phyloP scores from a whole-genome alignment of 2,888 invertebrate species.

The Geophilus truncorum region DNA sequence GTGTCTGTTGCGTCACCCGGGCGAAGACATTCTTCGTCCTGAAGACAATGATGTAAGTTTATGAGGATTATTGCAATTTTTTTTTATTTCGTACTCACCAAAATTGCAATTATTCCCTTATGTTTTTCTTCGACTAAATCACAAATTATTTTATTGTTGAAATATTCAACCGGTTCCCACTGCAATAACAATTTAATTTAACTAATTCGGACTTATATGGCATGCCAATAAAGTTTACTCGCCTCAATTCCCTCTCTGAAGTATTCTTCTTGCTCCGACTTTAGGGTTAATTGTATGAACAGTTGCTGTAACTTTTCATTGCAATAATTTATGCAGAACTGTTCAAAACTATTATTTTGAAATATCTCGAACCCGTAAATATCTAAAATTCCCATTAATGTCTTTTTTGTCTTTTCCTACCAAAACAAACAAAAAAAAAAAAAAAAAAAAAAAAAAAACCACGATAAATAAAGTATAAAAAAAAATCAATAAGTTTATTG shows the following conservation, averaged over 20 bases:
- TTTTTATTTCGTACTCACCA: too few relatives aligned
- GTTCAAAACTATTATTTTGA: slow-evolving; percentile 78
- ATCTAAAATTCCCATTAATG: slow-evolving; percentile 81
- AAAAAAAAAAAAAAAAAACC: not conserved
- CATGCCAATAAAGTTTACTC: not conserved
- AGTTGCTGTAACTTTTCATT: slow-evolving; percentile 92
- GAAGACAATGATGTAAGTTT: not conserved
- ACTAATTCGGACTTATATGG: not conserved
- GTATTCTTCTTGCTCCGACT: slow-evolving; percentile 90
- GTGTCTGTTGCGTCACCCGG: slow-evolving; percentile 80
- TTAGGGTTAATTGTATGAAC: slow-evolving; percentile 83
- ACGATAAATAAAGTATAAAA: not conserved
- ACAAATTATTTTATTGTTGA: slow-evolving; percentile 90
- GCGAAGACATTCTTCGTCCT: slow-evolving; percentile 84
- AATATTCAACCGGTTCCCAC: slow-evolving; percentile 83
- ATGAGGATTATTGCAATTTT: not conserved
- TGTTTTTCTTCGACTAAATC: slow-evolving; percentile 86
- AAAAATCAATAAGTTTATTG: not conserved
- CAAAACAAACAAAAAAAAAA: not conserved
- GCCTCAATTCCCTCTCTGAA: slow-evolving; percentile 76
- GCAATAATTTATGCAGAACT: slow-evolving; percentile 93
- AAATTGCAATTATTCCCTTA: slow-evolving; percentile 58
- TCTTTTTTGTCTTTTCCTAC: slow-evolving; percentile 41
- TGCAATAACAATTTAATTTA: slow-evolving; percentile 36
- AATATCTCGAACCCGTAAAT: slow-evolving; percentile 95